A percentile compares a stretch with the other conserved stretches of the same genome.
phyloP scores from a whole-genome alignment of 2,113 vertebrate genomes.

The Xenopus tropicalis region DNA sequence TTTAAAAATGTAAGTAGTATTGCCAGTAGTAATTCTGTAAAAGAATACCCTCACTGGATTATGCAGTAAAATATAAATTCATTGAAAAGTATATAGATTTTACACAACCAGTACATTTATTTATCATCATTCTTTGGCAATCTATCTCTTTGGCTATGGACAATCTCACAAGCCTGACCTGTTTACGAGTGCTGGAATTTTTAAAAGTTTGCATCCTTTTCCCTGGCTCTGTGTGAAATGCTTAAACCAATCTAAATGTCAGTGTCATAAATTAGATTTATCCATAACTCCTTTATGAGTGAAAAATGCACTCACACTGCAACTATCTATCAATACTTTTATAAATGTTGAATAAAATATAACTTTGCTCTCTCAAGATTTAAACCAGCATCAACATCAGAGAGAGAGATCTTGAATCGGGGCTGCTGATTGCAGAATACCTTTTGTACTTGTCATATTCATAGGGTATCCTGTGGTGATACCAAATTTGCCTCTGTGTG shows the following conservation, averaged over 20 bases:
- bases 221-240: not conserved
- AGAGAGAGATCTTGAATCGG: not conserved
- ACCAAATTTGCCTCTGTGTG: not conserved
- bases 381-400: not conserved
- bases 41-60: too few relatives aligned
- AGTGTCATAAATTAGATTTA: not conserved
- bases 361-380: conserved; percentile 1
- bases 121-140: too few relatives aligned
- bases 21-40: too few relatives aligned
- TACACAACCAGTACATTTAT: too few relatives aligned
- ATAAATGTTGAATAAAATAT: conserved; percentile 5
- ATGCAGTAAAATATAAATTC: too few relatives aligned
- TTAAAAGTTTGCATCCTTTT: not conserved
- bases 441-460: not conserved
- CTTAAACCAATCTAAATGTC: not conserved
- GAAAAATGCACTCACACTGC: not conserved
- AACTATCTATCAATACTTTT: conserved; percentile 1
- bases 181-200: too few relatives aligned
- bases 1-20: too few relatives aligned
- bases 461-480: not conserved
- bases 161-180: too few relatives aligned
- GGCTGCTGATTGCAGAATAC: not conserved
- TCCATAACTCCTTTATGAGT: not conserved
- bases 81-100: too few relatives aligned
- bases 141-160: too few relatives aligned